Conservation (phyloP, 2,888 invertebrate genomes). For the Dysmachus trigonus region DNA sequence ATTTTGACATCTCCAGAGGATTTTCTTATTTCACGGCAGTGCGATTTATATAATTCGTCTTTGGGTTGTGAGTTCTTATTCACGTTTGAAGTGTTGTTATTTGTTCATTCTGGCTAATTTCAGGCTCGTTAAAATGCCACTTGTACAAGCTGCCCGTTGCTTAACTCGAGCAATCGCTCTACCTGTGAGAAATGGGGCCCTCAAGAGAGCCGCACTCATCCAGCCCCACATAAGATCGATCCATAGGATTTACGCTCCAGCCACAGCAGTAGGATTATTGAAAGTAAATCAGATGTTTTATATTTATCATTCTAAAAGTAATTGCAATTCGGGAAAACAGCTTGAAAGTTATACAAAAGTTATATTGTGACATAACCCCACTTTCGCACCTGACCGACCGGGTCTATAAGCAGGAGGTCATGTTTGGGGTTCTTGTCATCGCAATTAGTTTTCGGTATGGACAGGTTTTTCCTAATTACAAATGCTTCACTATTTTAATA, state of each 20-base stretch:
- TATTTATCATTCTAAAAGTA: background rate
- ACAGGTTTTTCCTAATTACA: background rate
- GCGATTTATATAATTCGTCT: conserved; percentile 6
- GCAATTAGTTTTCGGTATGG: background rate
- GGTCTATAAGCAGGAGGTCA: background rate
- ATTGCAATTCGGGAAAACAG: background rate
- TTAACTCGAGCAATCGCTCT: conserved; percentile 57
- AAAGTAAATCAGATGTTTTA: background rate
- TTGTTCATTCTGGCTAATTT: background rate
- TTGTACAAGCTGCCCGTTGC: conserved; percentile 61
- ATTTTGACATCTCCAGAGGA: background rate
- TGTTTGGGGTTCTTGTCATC: background rate
- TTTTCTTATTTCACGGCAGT: background rate
- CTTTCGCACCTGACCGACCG: background rate
- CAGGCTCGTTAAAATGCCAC: conserved; percentile 56
- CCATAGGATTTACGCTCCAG: conserved; percentile 58
- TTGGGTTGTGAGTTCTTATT: background rate
- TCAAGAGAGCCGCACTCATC: conserved; percentile 45
- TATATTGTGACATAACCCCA: background rate
- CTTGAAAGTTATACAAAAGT: background rate
- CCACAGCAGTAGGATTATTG: conserved; percentile 53
- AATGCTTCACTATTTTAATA: background rate
- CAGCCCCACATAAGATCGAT: conserved; percentile 59
- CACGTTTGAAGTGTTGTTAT: background rate
- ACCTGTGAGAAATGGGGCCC: conserved; percentile 3